Percentiles rank a stretch among this genome's conserved stretches.
Evolutionary conservation across 2,113 vertebrate species (phyloP).

Genomic region (Taxidea taxus): DNA sequence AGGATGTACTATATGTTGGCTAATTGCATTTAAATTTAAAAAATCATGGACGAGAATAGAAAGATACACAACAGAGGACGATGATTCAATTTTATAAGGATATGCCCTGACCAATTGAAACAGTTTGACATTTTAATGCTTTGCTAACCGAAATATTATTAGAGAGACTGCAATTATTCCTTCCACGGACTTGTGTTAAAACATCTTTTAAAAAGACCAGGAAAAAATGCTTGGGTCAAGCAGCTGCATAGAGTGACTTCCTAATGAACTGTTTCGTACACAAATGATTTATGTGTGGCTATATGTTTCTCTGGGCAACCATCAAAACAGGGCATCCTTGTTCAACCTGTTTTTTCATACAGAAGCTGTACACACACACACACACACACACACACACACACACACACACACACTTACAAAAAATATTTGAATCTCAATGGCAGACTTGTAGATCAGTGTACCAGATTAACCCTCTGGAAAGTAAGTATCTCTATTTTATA

Average conservation of each 20-base stretch:
- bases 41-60: conserved; percentile 8
- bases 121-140: not conserved
- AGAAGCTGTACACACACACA: not conserved
- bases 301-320: not conserved
- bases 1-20: not conserved
- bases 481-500: not conserved
- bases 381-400: not conserved
- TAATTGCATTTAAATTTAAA: not conserved
- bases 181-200: not conserved
- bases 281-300: not conserved
- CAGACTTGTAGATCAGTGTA: not conserved
- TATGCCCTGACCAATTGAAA: not conserved
- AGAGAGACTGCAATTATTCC: not conserved
- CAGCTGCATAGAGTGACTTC: not conserved
- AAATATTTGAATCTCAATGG: not conserved
- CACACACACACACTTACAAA: not conserved
- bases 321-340: not conserved
- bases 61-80: not conserved
- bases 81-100: not conserved
- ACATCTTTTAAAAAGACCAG: not conserved
- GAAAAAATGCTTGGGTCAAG: not conserved
- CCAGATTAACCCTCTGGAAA: not conserved
- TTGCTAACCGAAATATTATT: not conserved
- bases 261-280: not conserved
- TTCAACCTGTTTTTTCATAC: not conserved